Evolutionary conservation across 2,888 invertebrate genomes (phyloP).

Genomic region (Ligdia adustata): DNA sequence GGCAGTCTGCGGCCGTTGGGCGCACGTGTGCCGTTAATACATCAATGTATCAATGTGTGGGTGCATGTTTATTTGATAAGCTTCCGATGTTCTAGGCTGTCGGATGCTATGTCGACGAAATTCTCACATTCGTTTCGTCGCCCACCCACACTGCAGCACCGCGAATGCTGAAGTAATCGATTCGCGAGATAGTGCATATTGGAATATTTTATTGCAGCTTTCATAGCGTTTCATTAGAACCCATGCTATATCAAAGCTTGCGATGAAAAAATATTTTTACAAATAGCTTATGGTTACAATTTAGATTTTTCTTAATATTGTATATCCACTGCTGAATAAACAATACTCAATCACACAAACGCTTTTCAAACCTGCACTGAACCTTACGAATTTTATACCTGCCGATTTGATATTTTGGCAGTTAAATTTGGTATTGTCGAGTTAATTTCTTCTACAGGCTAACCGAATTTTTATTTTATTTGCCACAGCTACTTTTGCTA

Average conservation of each 20-base stretch:
- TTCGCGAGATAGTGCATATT: conserved; percentile 36
- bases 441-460: too few species aligned
- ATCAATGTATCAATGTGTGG: conserved; percentile 65
- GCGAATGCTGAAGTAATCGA: conserved; percentile 35
- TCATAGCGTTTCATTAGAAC: conserved; percentile 27
- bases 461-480: too few species aligned
- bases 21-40: conserved; percentile 72
- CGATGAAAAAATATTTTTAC: too few species aligned
- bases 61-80: conserved; percentile 80
- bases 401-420: too few species aligned
- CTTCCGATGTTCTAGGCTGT: conserved; percentile 76
- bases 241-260: conserved; percentile 17
- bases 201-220: conserved; percentile 34
- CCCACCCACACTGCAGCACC: conserved; percentile 63
- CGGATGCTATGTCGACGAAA: conserved; percentile 72
- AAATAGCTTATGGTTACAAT: too few species aligned
- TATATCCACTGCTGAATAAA: too few species aligned
- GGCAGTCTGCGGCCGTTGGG: conserved; percentile 75
- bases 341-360: too few species aligned
- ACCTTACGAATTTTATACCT: too few species aligned
- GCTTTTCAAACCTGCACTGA: too few species aligned
- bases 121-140: conserved; percentile 58
- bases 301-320: too few species aligned
- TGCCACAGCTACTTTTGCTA: too few species aligned
- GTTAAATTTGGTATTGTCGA: too few species aligned